A percentile compares a stretch with the other conserved stretches of the same genome.
phyloP scores from a whole-genome alignment of 2,113 vertebrate species.

The Callospermophilus lateralis region DNA sequence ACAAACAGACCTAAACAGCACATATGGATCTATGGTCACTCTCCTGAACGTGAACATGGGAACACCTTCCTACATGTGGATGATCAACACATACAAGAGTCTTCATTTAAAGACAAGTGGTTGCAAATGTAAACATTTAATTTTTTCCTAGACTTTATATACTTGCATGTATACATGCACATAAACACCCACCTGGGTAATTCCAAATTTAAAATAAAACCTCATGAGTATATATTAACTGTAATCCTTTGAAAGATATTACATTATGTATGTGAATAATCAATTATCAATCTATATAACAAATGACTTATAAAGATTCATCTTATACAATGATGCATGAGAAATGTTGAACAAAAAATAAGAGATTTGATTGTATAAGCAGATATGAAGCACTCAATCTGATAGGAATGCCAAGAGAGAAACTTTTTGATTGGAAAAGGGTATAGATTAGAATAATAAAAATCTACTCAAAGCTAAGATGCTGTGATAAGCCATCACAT shows the following conservation, averaged over 20 bases:
- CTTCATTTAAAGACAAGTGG: background rate
- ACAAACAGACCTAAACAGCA: background rate
- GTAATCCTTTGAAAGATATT: background rate
- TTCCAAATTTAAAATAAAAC: background rate
- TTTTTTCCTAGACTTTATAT: background rate
- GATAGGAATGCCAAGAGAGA: background rate
- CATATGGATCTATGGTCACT: background rate
- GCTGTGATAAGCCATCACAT: background rate
- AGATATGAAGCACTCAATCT: background rate
- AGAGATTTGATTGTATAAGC: background rate
- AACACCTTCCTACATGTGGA: fast-evolving
- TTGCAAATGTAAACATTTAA: background rate
- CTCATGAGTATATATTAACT: background rate
- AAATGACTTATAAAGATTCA: background rate
- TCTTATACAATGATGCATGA: background rate
- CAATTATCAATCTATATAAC: background rate
- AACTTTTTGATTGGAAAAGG: background rate
- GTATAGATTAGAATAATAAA: background rate
- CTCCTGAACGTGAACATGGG: background rate
- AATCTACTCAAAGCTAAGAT: background rate
- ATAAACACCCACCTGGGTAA: background rate
- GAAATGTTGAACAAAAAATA: background rate
- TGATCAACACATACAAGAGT: background rate
- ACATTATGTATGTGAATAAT: background rate
- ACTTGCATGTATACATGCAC: background rate